These are phyloP conservation scores for Idaea biselata DNA, from an alignment of 2,888 invertebrate species.

Conservation along the genomic window DNA sequence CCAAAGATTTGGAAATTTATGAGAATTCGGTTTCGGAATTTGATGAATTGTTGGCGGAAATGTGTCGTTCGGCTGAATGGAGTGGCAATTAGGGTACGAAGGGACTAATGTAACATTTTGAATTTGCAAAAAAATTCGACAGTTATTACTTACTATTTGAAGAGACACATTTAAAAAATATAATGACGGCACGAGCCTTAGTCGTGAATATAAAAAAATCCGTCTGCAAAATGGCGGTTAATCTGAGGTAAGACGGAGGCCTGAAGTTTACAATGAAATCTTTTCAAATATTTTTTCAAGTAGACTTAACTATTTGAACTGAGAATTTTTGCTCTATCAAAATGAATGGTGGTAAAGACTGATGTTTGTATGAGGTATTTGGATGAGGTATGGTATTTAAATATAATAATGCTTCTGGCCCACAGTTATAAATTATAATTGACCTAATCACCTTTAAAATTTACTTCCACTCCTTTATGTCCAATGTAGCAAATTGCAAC, in stretches of 20 bases:
- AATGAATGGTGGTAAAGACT: neutral
- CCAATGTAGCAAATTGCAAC: neutral
- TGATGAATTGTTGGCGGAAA: constrained; percentile 87
- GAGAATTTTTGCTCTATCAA: neutral
- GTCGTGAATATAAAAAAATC: too few relatives aligned
- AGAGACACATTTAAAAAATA: too few relatives aligned
- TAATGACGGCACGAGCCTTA: too few relatives aligned
- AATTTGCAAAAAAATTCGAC: neutral
- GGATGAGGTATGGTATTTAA: neutral
- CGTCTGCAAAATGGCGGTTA: too few relatives aligned
- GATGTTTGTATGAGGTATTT: neutral
- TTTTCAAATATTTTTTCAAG: neutral
- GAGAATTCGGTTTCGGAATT: constrained; percentile 88
- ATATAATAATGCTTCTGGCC: too few relatives aligned
- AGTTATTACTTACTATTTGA: too few relatives aligned
- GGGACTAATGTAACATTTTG: neutral
- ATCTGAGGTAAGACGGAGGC: too few relatives aligned
- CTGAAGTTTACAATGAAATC: too few relatives aligned
- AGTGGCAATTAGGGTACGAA: constrained; percentile 62
- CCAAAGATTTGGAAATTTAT: constrained; percentile 86
- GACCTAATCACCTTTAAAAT: too few relatives aligned
- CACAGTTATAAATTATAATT: too few relatives aligned
- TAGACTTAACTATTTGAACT: neutral
- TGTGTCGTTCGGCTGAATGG: constrained; percentile 84
- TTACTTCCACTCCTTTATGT: too few relatives aligned